Evolutionary conservation across 2,797 vertebrate genomes (phyloP).

Genomic region (Tauraco hartlaubi): DNA sequence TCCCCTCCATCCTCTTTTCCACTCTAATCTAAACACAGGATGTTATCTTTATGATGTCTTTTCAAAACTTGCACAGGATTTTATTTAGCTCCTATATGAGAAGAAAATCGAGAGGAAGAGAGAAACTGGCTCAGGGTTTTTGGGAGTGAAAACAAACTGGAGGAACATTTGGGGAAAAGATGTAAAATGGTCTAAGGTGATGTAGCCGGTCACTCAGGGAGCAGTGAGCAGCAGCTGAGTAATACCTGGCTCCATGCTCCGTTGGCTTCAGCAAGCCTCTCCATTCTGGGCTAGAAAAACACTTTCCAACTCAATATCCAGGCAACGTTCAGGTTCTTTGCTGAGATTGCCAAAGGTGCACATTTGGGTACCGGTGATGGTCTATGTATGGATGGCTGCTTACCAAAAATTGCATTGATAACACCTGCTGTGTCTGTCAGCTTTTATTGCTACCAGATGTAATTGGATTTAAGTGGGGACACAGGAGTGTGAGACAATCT

Average conservation of each 20-base stretch:
- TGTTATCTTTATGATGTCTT: background rate
- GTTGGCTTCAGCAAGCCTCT: background rate
- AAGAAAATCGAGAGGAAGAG: background rate
- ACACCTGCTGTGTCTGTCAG: constrained; percentile 56
- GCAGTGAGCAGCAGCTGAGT: background rate
- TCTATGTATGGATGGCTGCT: background rate
- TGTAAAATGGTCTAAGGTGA: background rate
- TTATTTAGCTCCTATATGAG: background rate
- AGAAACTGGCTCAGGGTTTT: background rate
- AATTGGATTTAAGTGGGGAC: background rate
- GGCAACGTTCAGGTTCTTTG: background rate
- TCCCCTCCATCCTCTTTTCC: background rate
- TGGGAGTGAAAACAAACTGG: background rate
- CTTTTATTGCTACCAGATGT: constrained; percentile 45
- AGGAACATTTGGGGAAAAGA: background rate
- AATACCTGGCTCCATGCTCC: background rate
- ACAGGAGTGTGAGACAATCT: constrained; percentile 15
- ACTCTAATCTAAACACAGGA: background rate
- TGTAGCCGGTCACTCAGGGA: background rate
- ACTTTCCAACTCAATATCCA: background rate
- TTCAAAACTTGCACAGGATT: background rate
- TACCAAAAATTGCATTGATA: background rate
- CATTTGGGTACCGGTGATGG: background rate
- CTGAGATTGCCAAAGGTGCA: constrained; percentile 35
- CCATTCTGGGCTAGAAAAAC: background rate